Base-by-base conservation (phyloP, 2,797 vertebrate species). In the Helicolenus hilgendorfi region DNA sequence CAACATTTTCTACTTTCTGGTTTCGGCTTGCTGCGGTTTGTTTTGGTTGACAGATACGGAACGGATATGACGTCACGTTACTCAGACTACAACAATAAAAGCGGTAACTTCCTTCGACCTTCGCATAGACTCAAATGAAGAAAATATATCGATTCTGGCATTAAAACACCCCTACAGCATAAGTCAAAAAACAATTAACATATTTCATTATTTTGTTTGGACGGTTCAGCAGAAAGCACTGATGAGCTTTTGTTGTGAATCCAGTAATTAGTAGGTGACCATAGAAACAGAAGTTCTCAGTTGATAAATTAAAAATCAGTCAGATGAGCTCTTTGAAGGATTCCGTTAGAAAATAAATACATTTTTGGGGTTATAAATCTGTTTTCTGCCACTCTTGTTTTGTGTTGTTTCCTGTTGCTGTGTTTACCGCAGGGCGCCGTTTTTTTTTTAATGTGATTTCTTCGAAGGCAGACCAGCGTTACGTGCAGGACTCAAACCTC, bases 21-120 rank as follows among this genome's bases (percentile, higher is more conserved):
- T 45, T 45, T 45, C 14, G 14, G 38, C 38, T 45, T 1, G 0
- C 0, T 7, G 6, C 0, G 45, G 0, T n/a, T 49, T 49, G 45
- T 49, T 49, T 49, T 49, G 18, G 45, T 49, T 49, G 45, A 9
- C 18, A 3, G 45, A 49, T 49, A 49, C 18, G 18, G 45, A 49
- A 20, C 18, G 3, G 45, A 4, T 49, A 20, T 20, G 45, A 49
- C 3, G 18, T 49, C 45, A 49, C 18, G 3, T 20, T 49, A 49
- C 18, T 49, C 3, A 49, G 18, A 49, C 18, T 49, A 49, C 45
- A 49, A 20, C 45, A 49, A 45, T 45, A 45, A 45, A 3, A 45
- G 15, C 0, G 41, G 41, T 45, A 45, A 45, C 41, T 45, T 45
- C 41, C 15, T 45, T 45, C 41, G 6, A 45, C 7, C 41, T 20